phyloP scores from a whole-genome alignment of 2,797 vertebrate genomes.

The Novumbra hubbsi region DNA sequence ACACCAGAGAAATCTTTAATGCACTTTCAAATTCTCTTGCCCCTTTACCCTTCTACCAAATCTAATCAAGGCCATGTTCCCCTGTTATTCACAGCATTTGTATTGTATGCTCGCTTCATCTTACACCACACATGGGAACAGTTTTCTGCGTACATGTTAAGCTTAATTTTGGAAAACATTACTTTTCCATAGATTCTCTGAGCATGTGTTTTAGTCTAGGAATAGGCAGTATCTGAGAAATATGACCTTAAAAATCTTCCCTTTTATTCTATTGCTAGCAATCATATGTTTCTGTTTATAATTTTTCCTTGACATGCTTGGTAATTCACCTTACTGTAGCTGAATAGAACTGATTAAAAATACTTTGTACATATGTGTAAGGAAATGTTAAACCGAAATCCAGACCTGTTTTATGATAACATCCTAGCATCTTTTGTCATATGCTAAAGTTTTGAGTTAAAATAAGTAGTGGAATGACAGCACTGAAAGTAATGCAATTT shows the following conservation, averaged over 20 bases:
- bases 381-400: background rate
- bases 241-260: background rate
- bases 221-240: background rate
- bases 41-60: background rate
- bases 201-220: background rate
- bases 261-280: background rate
- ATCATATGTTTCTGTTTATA: background rate
- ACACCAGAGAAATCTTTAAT: constrained; percentile 2
- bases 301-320: background rate
- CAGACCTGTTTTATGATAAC: background rate
- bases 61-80: background rate
- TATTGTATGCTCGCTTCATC: background rate
- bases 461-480: no score
- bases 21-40: constrained; percentile 10
- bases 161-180: background rate
- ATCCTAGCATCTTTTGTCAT: no score
- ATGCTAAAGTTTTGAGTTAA: no score
- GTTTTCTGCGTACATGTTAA: background rate
- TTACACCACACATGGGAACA: background rate
- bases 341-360: background rate
- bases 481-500: no score
- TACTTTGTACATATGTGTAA: background rate
- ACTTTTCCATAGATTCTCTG: background rate
- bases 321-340: background rate
- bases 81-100: background rate